Conservation (phyloP, 2,113 vertebrate species). For the Thamnaconus septentrionalis region DNA sequence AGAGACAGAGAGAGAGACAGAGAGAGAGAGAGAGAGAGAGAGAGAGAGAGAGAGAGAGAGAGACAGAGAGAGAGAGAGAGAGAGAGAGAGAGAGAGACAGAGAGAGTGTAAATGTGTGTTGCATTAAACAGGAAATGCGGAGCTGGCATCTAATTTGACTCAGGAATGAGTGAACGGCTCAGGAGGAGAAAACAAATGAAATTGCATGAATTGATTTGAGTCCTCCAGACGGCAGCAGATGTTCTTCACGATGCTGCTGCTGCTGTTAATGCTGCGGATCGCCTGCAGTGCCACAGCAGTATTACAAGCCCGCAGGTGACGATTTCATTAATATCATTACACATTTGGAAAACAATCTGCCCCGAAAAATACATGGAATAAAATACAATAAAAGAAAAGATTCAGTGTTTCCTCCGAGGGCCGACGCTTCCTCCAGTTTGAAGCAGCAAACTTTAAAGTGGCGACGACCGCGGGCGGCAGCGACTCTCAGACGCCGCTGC, state of each 20-base stretch:
- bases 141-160: too few relatives aligned
- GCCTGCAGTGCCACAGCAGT: slow-evolving; percentile 36
- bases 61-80: too few relatives aligned
- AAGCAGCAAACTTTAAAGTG: slow-evolving; percentile 36
- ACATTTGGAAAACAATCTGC: slow-evolving; percentile 23
- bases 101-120: too few relatives aligned
- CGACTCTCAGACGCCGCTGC: slow-evolving; percentile 23
- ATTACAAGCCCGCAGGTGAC: slow-evolving; percentile 49
- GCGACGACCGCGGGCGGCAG: slow-evolving; percentile 45
- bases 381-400: not conserved
- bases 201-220: too few relatives aligned
- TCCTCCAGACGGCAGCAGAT: slow-evolving; percentile 37
- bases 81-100: too few relatives aligned
- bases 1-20: too few relatives aligned
- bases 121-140: too few relatives aligned
- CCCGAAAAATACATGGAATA: too few relatives aligned
- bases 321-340: slow-evolving; percentile 50
- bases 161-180: too few relatives aligned
- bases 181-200: not conserved
- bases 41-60: too few relatives aligned
- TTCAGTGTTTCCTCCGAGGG: not conserved
- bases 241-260: slow-evolving; percentile 54
- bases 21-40: too few relatives aligned
- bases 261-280: slow-evolving; percentile 53
- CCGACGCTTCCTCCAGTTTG: not conserved